Evolutionary conservation across 1,140 invertebrate species (phyloP).

Genomic region (Tachypleus tridentatus): DNA sequence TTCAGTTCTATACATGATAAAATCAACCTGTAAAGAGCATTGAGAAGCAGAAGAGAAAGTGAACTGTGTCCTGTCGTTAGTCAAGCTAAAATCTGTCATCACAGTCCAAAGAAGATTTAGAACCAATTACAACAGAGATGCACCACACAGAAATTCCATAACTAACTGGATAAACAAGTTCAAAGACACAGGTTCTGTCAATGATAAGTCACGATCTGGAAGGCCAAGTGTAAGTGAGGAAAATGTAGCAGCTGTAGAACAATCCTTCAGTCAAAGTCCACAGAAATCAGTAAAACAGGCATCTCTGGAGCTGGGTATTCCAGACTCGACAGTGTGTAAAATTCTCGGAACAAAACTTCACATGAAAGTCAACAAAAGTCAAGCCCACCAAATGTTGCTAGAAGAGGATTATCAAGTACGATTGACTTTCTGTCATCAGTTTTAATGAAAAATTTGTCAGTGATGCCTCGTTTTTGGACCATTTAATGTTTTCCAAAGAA

Average conservation of each 20-base stretch:
- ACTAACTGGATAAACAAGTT: neutral
- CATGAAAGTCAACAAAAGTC: slow-evolving; percentile 4
- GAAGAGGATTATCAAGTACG: too few relatives aligned
- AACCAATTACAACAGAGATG: neutral
- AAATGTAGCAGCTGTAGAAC: slow-evolving; percentile 2
- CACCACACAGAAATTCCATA: neutral
- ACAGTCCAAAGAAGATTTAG: neutral
- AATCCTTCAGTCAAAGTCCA: slow-evolving; percentile 2
- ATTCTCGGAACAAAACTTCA: slow-evolving; percentile 5
- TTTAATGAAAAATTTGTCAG: too few relatives aligned
- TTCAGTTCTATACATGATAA: too few relatives aligned
- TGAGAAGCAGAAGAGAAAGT: neutral
- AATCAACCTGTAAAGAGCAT: too few relatives aligned
- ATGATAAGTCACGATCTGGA: slow-evolving; percentile 1
- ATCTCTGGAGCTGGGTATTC: slow-evolving; percentile 8
- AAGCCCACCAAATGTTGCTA: neutral
- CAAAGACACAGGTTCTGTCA: neutral
- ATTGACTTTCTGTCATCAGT: too few relatives aligned
- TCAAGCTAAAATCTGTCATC: neutral
- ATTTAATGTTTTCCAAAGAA: slow-evolving; percentile 12
- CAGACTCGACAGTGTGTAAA: slow-evolving; percentile 7
- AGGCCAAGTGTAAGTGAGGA: slow-evolving; percentile 1
- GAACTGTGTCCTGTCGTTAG: neutral
- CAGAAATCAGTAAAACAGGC: slow-evolving; percentile 3
- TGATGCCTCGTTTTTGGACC: neutral